These are phyloP conservation scores for Cydia amplana DNA, from an alignment of 1,140 invertebrate species.

Conservation along the genomic window DNA sequence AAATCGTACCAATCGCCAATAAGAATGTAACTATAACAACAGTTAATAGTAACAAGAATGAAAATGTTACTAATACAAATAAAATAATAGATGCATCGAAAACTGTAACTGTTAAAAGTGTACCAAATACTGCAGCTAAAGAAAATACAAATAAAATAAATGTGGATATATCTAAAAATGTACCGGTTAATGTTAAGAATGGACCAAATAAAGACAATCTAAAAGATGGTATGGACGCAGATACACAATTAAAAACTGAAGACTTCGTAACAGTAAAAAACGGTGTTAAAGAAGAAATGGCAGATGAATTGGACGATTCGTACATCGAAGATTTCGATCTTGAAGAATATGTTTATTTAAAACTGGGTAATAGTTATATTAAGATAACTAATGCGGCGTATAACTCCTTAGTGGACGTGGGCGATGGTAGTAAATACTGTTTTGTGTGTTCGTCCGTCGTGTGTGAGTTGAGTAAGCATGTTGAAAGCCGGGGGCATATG, in stretches of 20 bases:
- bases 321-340: conserved; percentile 24
- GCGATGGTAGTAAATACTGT: conserved; percentile 40
- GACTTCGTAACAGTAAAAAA: not conserved
- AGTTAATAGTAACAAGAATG: not conserved
- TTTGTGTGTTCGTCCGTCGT: conserved; percentile 40
- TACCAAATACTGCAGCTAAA: not conserved
- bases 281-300: conserved; percentile 5
- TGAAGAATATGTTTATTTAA: conserved; percentile 41
- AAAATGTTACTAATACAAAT: not conserved
- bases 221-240: not conserved
- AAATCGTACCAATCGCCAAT: not conserved
- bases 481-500: conserved; percentile 33
- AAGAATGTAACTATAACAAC: not conserved
- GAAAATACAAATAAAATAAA: not conserved
- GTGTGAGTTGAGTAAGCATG: conserved; percentile 34
- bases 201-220: not conserved
- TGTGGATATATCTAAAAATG: not conserved
- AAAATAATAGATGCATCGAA: not conserved
- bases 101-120: not conserved
- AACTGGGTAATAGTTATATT: conserved; percentile 39
- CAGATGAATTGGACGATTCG: not conserved
- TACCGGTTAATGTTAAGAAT: not conserved
- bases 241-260: not conserved
- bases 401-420: conserved; percentile 40
- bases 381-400: conserved; percentile 40